These are phyloP conservation scores for Acromyrmex echinatior DNA, from an alignment of 1,140 invertebrate genomes.

Conservation along the genomic window DNA sequence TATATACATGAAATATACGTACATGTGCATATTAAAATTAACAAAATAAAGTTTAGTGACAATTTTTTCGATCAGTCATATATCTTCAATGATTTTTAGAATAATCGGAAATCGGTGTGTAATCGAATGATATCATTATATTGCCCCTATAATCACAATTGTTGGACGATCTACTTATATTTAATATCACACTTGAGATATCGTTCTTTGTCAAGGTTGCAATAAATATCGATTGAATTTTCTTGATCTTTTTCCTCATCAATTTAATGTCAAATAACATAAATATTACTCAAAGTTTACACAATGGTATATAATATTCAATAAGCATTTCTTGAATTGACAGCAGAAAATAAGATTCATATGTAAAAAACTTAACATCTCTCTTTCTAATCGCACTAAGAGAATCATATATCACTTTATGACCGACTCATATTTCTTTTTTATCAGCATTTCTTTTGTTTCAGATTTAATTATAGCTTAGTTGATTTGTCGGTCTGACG, in stretches of 20 bases:
- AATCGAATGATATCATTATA: neutral
- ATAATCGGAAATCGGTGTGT: neutral
- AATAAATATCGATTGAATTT: conserved; percentile 5
- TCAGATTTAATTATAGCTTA: neutral
- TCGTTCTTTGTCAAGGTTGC: neutral
- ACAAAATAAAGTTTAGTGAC: neutral
- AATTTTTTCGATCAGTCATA: neutral
- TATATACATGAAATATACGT: too few species aligned
- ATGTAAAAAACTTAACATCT: neutral
- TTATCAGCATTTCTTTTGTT: neutral
- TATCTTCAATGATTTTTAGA: neutral
- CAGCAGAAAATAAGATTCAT: neutral
- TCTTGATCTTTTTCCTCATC: neutral
- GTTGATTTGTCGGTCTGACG: neutral
- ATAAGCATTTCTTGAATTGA: neutral
- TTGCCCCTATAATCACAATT: neutral
- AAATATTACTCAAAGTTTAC: neutral
- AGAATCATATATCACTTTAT: conserved; percentile 35
- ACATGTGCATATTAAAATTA: neutral
- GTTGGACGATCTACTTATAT: neutral
- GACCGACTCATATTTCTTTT: conserved; percentile 3
- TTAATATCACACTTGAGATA: neutral
- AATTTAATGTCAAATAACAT: conserved; percentile 4
- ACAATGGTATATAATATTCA: neutral
- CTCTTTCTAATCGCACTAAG: conserved; percentile 20